Base-by-base conservation (phyloP, 2,888 invertebrate species). In the Cantharis rufa region DNA sequence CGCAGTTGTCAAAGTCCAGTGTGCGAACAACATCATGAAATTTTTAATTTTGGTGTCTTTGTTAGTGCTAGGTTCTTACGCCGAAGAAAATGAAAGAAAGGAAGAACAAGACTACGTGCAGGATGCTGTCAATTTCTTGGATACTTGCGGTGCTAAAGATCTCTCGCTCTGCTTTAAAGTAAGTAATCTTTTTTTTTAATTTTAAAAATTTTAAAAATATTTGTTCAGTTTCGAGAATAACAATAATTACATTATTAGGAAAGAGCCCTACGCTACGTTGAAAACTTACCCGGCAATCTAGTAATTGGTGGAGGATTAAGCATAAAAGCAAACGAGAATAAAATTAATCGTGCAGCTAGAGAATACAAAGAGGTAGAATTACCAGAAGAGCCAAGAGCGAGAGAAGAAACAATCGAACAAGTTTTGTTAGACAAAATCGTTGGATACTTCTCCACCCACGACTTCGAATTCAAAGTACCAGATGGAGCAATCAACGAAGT, bases 381-480 rank as follows among this genome's bases (percentile, higher is more conserved):
- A 71, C 94, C 95, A 13, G 90, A 91, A n/a, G 94, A 95, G 84
- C 90, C 92, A 15, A 91, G 93, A 81, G 93, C 93, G 13, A 91
- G 94, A 74, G 94, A 95, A 86, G 91, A 91, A 76, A 93, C 93
- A 84, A 90, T 95, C 77, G 94, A 95, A 85, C 91, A 92, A 80
- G 73, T 78, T 16, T 89, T 96, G 73, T 88, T 94, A 80, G 95
- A 96, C 85, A 92, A 93, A 80, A 91, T 95, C 10, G 92, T 94
- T 80, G 91, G 92, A 82, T 93, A 95, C 87, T 91, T 95, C 81
- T 93, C 94, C 84, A 93, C 93, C 71, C 95, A 95, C 84, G 93
- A 94, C 15, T 89, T 96, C 64, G 95, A 96, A 85, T 92, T 96
- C 84, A 95, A 95, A 87, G 91, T 96, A 83, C 95, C 95, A 83